These are phyloP conservation scores for Sternotherus odoratus DNA, from an alignment of 2,797 vertebrate genomes.

Conservation along the genomic window DNA sequence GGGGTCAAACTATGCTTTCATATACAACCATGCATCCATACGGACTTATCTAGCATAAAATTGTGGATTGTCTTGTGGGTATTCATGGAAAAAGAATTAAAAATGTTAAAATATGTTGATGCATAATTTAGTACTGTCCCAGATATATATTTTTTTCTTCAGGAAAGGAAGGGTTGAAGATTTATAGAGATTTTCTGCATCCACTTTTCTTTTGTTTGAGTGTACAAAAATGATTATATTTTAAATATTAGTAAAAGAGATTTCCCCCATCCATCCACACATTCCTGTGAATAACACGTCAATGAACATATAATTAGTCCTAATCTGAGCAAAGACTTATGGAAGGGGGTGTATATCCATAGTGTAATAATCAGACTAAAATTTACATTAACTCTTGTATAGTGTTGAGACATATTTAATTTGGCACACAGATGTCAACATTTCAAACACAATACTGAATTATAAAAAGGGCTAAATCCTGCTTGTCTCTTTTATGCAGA, in stretches of 20 bases:
- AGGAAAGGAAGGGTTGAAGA: not conserved
- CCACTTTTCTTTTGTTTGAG: conserved; percentile 40
- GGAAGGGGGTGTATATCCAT: conserved; percentile 15
- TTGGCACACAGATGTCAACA: not conserved
- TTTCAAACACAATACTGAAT: conserved; percentile 27
- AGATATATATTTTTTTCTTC: conserved; percentile 7
- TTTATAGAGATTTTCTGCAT: conserved; percentile 55
- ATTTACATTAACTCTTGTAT: not conserved
- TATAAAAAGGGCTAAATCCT: conserved; percentile 4
- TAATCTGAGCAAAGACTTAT: conserved; percentile 54
- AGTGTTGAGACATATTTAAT: not conserved
- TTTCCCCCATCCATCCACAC: conserved; percentile 54
- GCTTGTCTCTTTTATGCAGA: conserved; percentile 17
- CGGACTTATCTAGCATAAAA: not conserved
- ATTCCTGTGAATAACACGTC: conserved; percentile 40
- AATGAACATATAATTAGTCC: conserved; percentile 49
- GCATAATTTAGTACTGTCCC: conserved; percentile 49
- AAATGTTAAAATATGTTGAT: conserved; percentile 22
- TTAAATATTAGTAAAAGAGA: conserved; percentile 66
- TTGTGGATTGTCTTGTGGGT: conserved; percentile 8
- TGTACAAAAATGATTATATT: conserved; percentile 62
- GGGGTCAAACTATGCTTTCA: conserved; percentile 47
- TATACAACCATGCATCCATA: conserved; percentile 18
- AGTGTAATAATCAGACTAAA: conserved; percentile 22
- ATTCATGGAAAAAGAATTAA: conserved; percentile 35